Evolutionary conservation across 2,113 vertebrate genomes (phyloP).

Genomic region (Bubo blakistoni): DNA sequence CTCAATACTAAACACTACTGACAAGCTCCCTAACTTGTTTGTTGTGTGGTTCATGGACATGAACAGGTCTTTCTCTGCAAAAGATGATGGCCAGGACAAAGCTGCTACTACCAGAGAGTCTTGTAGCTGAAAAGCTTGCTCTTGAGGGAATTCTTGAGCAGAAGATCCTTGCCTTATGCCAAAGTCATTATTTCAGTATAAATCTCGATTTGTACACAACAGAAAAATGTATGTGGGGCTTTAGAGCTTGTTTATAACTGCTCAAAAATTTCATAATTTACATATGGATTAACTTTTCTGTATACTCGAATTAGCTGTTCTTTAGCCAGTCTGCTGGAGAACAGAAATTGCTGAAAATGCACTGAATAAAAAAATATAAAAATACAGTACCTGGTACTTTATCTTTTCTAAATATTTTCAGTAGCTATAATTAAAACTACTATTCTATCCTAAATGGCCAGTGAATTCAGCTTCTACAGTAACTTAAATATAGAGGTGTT

Average conservation of each 20-base stretch:
- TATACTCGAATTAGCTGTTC: neutral
- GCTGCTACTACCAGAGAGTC: neutral
- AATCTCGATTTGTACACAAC: neutral
- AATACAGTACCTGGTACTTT: neutral
- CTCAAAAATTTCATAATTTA: neutral
- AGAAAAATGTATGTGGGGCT: neutral
- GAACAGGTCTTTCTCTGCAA: neutral
- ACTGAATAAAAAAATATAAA: too few relatives aligned
- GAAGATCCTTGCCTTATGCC: neutral
- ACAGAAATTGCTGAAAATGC: neutral
- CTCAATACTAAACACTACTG: neutral
- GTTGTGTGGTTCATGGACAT: neutral
- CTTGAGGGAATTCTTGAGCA: neutral
- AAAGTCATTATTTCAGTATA: neutral
- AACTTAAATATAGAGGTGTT: neutral
- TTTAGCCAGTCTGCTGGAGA: neutral
- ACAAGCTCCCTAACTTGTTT: neutral
- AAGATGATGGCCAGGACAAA: neutral
- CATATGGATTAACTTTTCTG: neutral
- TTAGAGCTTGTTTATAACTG: neutral
- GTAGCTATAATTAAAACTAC: neutral
- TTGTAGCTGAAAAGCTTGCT: neutral
- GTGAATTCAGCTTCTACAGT: neutral
- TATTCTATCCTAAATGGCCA: neutral
- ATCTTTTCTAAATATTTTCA: neutral